Evolutionary conservation across 2,113 vertebrate genomes (phyloP).

Genomic region (Jaculus jaculus): DNA sequence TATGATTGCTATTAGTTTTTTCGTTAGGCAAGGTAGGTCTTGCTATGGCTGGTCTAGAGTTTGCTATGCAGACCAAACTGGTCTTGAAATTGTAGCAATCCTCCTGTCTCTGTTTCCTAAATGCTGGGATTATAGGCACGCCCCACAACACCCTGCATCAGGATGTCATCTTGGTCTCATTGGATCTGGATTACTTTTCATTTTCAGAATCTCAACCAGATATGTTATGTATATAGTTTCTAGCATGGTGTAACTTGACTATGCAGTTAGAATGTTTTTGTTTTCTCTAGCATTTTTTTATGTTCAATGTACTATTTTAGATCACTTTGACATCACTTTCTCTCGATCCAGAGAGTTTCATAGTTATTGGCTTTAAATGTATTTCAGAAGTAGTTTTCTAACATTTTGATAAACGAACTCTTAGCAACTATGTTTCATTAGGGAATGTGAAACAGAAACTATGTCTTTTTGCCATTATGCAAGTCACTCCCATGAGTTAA

Average conservation of each 20-base stretch:
- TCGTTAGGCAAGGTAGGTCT: too few relatives aligned
- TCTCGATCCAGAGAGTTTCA: neutral
- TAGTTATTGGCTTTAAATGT: neutral
- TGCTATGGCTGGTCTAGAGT: neutral
- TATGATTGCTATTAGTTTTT: too few relatives aligned
- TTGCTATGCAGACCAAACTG: neutral
- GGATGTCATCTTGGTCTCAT: neutral
- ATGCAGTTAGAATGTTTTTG: neutral
- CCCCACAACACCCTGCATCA: neutral
- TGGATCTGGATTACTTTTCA: neutral
- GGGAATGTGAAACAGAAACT: neutral
- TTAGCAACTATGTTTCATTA: neutral
- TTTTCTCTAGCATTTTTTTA: neutral
- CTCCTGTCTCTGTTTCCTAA: neutral
- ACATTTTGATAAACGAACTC: neutral
- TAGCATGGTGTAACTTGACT: neutral
- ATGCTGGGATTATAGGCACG: too few relatives aligned
- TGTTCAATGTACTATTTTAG: neutral
- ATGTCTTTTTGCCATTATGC: neutral
- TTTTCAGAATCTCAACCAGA: conserved; percentile 31
- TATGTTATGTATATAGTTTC: neutral
- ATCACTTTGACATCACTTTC: neutral
- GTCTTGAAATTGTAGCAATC: neutral
- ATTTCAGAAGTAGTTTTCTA: conserved; percentile 7
- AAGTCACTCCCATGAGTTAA: neutral